Evolutionary conservation across 1,140 invertebrate genomes (phyloP), one percentile per base, ranked within the genome.

Genomic region (Eubasilissa regina): DNA sequence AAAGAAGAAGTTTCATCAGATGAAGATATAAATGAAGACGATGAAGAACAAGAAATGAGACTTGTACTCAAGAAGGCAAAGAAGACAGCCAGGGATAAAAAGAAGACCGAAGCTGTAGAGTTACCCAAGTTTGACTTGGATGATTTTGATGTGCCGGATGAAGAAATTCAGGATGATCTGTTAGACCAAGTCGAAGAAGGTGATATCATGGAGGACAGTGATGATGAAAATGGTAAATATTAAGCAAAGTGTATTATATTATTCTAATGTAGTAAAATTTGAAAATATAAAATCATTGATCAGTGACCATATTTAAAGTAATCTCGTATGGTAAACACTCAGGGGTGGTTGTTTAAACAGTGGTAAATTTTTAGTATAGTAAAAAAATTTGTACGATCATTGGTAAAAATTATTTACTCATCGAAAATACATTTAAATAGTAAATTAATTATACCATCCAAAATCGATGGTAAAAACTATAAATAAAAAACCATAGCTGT

Each of bases 51-150:
- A 47, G 85, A 85, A 66, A 72, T 80, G 68, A 68, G 78, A 44
- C 48, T 48, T 45, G 53, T 70, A 13, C 84, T 91, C 47, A 90
- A 91, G 75, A 89, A 87, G 82, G 87, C 88, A 77, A 92, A 90
- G 85, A 90, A 91, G 58, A 85, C 89, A n/a, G 86, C 87, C 1
- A 87, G 87, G 47, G 91, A 90, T 83, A 89, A 90, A 0, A 89
- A 91, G 77, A 89, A 88, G 74, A 90, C 91, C 83, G 89, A 90
- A 47, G 80, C 86, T 47, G 89, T 88, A 44, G 78, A 81, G 0
- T 84, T 93, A 45, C 92, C 92, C 0, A 89, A 92, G 83, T 91
- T 93, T 11, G 91, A 93, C 83, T 84, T 93, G 75, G 91, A 93
- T 80, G 92, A 93, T 80, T 93, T 92, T 70, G 90, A 91, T 81